Base-by-base conservation (phyloP, 2,797 vertebrate species). In the Sorex maritimensis region DNA sequence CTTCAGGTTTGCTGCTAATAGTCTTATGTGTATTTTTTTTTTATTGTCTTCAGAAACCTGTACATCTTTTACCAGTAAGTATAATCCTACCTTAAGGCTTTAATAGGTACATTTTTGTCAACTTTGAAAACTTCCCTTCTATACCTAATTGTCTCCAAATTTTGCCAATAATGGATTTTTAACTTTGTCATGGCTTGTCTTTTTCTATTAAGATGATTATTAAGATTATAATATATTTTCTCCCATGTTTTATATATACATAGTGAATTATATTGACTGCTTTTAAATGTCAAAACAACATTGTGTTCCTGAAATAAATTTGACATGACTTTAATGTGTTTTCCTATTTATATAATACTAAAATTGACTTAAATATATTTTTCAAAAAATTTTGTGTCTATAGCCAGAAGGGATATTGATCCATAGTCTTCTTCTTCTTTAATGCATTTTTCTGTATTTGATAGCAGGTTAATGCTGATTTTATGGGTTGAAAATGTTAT, bases 81-180 rank as follows among this genome's bases (percentile, higher is more conserved):
- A 74, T 30, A 2, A 26, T 3, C 7, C 52, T 71, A 55, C 5
- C 24, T 87, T 41, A 24, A 49, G n/a, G 4, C 14, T 71, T 14
- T n/a, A 55, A 80, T 38, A 81, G 58, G 13, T 55, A 0, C 1
- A n/a, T 38, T 83, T 52, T 75, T 84, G 14, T 84, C 46, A 83
- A 13, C 21, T 91, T n/a, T n/a, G 73, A 30, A 26, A 84, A 84
- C 79, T 84, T 49, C 28, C 2, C 34, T 93, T 55, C 5, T 44
- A 5, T 8, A 34, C 3, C 30, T 80, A 61, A 63, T 63, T 74
- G 71, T 34, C 26, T 83, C 34, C 63, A 23, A 75, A 83, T 46
- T 65, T 92, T 87, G 21, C 28, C 44, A 30, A 30, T 19, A 41
- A 74, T 68, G 21, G 6, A 34, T 63, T 77, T 92, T 92, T 34